Base-by-base conservation (phyloP, 2,113 vertebrate species). In the Neoarius graeffei region DNA sequence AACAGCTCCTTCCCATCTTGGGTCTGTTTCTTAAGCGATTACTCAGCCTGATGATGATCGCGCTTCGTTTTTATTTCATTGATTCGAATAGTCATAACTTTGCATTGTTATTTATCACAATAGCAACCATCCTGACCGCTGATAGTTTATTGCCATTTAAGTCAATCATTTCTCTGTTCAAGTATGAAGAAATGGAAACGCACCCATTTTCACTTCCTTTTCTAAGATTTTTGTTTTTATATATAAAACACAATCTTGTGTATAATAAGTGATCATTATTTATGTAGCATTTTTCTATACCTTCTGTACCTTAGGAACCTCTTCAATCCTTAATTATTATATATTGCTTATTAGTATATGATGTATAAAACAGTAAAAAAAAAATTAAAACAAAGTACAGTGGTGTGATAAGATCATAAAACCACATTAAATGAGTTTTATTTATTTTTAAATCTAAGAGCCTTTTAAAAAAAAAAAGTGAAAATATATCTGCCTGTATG, bases 171-270 rank as follows among this genome's bases (percentile, higher is more conserved):
- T 69, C 25, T 59, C 52, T 73, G 19, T 23, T 73, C 30, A 74
- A 9, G 35, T 20, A 66, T 81, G 50, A 62, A 23, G 60, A 54
- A 30, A 30, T 57, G 5, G 7, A 20, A 81, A 57, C 6, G 5
- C 15, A 59, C 64, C n/a, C 27, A 25, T 73, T 87, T 81, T 82
- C 64, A 73, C 66, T 82, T 60, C 27, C 54, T 62, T 59, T 59
- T 23, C 19, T 62, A 62, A 5, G 1, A 1, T 42, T 42, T 42
- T 42, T 42, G 4, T 42, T 42, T 42, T 42, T 4, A 4, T 42
- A 42, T 42, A 42, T 4, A 42, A 5, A 62, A 62, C 19, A 20
- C 19, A 23, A 7, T 62, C 19, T 62, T 23, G 5, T 23, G 59
- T 23, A 60, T 60, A 23, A 64, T 25, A 25, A 25, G 20, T 25